Percentiles rank a stretch among this genome's conserved stretches.
These are phyloP conservation scores for Nasonia oneida DNA, from an alignment of 2,888 invertebrate species.

Conservation along the genomic window DNA sequence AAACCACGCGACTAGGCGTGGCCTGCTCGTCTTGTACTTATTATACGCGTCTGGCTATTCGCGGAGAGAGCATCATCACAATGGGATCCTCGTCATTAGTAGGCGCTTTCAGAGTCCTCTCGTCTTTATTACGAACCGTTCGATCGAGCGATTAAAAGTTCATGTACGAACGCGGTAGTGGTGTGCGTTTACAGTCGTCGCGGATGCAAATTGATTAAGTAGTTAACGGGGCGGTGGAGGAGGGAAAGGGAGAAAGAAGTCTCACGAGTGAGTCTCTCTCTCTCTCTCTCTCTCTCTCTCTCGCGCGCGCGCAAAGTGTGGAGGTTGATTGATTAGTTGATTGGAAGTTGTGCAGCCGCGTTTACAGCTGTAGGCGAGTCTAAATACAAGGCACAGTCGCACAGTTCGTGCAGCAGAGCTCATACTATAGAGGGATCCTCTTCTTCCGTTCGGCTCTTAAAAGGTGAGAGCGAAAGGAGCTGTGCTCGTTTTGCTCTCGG, in stretches of 20 bases:
- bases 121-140: constrained; percentile 22
- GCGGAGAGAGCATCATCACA: constrained; percentile 10
- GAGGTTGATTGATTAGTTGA: constrained; percentile 61
- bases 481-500: background rate
- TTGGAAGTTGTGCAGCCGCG: constrained; percentile 36
- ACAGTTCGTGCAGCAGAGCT: background rate
- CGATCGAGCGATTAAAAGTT: constrained; percentile 31
- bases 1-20: constrained; percentile 46
- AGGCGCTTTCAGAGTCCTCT: constrained; percentile 2
- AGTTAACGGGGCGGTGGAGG: background rate
- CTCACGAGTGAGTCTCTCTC: background rate
- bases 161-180: background rate
- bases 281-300: background rate
- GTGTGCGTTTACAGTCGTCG: background rate
- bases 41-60: background rate
- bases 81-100: constrained; percentile 40
- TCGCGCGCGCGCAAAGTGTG: background rate
- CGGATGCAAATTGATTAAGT: constrained; percentile 59
- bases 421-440: background rate
- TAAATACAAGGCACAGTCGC: constrained; percentile 26
- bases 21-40: background rate
- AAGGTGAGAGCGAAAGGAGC: background rate
- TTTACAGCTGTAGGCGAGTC: background rate
- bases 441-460: background rate
- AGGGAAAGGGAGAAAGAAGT: background rate